phyloP scores from a whole-genome alignment of 2,797 vertebrate genomes.

The Sylvia borin region DNA sequence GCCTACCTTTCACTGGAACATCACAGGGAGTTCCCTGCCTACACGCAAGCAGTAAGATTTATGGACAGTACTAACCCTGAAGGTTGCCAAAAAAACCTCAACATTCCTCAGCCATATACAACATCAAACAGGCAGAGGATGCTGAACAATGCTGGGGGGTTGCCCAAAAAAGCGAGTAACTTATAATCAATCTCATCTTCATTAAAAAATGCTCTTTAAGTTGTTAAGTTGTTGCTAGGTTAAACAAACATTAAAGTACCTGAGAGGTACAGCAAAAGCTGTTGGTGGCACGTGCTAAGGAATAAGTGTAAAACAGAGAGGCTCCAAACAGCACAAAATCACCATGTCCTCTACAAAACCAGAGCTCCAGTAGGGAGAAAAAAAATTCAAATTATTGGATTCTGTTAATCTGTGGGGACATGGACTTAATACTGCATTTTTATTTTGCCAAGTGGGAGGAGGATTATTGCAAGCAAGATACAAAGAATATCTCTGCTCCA shows the following conservation, averaged over 20 bases:
- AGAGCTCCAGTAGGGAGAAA: not conserved
- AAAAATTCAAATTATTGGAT: conserved; percentile 57
- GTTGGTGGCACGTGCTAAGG: not conserved
- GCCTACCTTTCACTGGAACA: not conserved
- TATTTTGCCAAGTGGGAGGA: conserved; percentile 57
- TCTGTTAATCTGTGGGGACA: conserved; percentile 38
- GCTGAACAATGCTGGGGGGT: rapidly evolving
- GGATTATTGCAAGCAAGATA: conserved; percentile 42
- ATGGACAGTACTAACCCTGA: not conserved
- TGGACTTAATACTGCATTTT: conserved; percentile 55
- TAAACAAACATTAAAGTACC: not conserved
- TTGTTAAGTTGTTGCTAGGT: not conserved
- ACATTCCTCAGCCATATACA: not conserved
- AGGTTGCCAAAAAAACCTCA: not conserved
- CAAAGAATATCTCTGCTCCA: conserved; percentile 26
- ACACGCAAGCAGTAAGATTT: not conserved
- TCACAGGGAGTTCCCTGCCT: not conserved
- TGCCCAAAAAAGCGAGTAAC: not conserved
- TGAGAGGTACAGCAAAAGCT: not conserved
- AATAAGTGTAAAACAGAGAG: not conserved
- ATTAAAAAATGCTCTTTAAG: not conserved
- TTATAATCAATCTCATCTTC: not conserved
- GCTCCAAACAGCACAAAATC: not conserved
- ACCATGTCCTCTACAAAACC: not conserved
- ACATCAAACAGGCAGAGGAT: not conserved